These are phyloP conservation scores for Regulus satrapa DNA, from an alignment of 2,113 vertebrate species.

Conservation along the genomic window DNA sequence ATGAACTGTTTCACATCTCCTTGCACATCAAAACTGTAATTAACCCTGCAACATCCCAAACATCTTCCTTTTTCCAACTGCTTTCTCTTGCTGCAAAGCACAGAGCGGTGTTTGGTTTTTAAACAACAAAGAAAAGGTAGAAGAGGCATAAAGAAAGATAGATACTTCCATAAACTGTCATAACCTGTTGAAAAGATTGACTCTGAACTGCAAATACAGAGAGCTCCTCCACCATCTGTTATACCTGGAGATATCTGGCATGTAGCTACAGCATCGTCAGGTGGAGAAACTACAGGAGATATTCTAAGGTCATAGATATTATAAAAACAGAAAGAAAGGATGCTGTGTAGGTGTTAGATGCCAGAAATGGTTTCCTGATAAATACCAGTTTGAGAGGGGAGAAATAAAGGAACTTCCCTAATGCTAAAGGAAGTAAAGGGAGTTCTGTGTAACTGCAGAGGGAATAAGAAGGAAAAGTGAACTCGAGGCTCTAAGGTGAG, in stretches of 20 bases:
- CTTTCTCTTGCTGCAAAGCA: background rate
- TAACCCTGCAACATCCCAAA: background rate
- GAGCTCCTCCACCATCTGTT: conserved; percentile 67
- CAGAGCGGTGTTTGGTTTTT: background rate
- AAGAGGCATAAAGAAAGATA: background rate
- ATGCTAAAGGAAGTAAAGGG: background rate
- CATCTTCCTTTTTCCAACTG: background rate
- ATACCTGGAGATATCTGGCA: conserved; percentile 56
- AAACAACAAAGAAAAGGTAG: background rate
- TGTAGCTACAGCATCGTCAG: background rate
- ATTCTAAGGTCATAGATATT: conserved; percentile 48
- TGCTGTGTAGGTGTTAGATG: background rate
- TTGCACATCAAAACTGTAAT: background rate
- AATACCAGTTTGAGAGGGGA: background rate
- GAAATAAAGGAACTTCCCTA: background rate
- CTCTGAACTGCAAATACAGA: conserved; percentile 38
- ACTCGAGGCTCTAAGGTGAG: background rate
- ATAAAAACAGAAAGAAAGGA: conserved; percentile 17
- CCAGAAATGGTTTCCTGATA: conserved; percentile 11
- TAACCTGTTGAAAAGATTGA: conserved; percentile 49
- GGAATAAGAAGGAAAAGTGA: background rate
- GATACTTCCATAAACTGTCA: background rate
- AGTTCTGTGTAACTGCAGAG: background rate
- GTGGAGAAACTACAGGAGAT: conserved; percentile 50
- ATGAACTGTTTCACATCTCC: background rate